Evolutionary conservation across 2,113 vertebrate genomes (phyloP).

Genomic region (human): GRCh38 chr3:144277001-144277500

Average conservation of each 20-base stretch:
- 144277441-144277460: not conserved
- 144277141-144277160: not conserved
- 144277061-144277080: accelerated
- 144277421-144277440: not conserved
- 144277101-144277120: not conserved
- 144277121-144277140: not conserved
- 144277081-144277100: not conserved
- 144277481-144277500: not conserved
- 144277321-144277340: not conserved
- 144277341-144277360: not conserved
- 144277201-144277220: not conserved
- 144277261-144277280: too few relatives aligned
- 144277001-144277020: not conserved
- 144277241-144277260: not conserved
- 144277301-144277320: not conserved
- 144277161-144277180: not conserved
- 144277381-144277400: not conserved
- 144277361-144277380: not conserved
- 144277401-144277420: not conserved
- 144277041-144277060: too few relatives aligned
- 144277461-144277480: not conserved
- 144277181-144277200: not conserved
- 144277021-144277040: not conserved
- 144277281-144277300: not conserved
- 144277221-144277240: not conserved